A percentile compares a stretch with the other conserved stretches of the same genome.
These are phyloP conservation scores for Leptogaster cylindrica DNA, from an alignment of 2,888 invertebrate species.

Conservation along the genomic window DNA sequence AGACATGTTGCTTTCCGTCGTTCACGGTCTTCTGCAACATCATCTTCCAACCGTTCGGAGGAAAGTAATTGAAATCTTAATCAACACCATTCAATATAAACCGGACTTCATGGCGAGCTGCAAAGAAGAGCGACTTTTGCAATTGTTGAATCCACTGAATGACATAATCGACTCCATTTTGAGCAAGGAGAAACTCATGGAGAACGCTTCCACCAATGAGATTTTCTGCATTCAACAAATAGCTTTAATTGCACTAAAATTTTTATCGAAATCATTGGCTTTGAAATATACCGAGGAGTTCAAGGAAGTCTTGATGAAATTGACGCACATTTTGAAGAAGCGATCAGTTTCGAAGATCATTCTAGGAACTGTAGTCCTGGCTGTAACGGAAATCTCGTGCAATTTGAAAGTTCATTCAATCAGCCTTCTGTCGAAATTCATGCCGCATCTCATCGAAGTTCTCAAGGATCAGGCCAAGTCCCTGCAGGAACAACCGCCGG, in stretches of 20 bases:
- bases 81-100: constrained; percentile 76
- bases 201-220: constrained; percentile 64
- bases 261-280: constrained; percentile 78
- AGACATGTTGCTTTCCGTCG: constrained; percentile 78
- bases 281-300: constrained; percentile 73
- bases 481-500: constrained; percentile 53
- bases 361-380: constrained; percentile 75
- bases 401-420: constrained; percentile 79
- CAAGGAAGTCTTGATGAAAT: constrained; percentile 70
- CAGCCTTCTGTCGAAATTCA: constrained; percentile 75
- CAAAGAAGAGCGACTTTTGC: constrained; percentile 64
- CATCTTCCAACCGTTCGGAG: constrained; percentile 74
- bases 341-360: constrained; percentile 60
- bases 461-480: constrained; percentile 70
- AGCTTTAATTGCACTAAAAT: constrained; percentile 80
- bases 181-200: constrained; percentile 59
- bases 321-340: constrained; percentile 64
- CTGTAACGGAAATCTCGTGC: constrained; percentile 79
- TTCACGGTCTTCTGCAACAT: constrained; percentile 76
- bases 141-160: constrained; percentile 69
- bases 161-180: constrained; percentile 67
- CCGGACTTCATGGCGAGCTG: constrained; percentile 68
- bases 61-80: constrained; percentile 85
- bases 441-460: constrained; percentile 75
- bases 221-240: constrained; percentile 78